phyloP scores from a whole-genome alignment of 2,888 invertebrate genomes.

The Chymomyza amoena region DNA sequence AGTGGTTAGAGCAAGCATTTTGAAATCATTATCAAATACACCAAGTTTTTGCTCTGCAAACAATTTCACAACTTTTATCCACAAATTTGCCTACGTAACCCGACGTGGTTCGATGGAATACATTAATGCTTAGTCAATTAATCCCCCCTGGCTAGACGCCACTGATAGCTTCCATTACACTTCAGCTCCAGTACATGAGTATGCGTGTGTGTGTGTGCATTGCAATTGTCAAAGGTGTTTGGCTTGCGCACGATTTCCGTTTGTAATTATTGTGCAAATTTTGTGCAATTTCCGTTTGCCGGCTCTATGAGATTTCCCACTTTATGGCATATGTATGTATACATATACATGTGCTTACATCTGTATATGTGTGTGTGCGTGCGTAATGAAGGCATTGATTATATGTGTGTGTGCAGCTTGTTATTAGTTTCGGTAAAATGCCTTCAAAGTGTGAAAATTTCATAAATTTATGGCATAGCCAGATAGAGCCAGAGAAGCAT shows the following conservation, averaged over 20 bases:
- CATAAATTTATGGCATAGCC: conserved; percentile 4
- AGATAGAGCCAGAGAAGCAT: not conserved
- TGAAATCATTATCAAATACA: too few relatives aligned
- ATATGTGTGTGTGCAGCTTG: conserved; percentile 15
- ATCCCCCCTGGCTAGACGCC: too few relatives aligned
- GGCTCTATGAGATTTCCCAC: conserved; percentile 47
- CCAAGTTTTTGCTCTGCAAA: too few relatives aligned
- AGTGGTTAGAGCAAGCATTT: too few relatives aligned
- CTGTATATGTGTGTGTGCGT: not conserved
- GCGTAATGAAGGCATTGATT: conserved; percentile 44
- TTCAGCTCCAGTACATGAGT: not conserved
- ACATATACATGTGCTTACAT: not conserved
- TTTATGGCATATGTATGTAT: conserved; percentile 45
- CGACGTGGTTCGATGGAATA: too few relatives aligned
- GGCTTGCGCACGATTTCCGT: conserved; percentile 59
- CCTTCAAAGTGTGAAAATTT: conserved; percentile 44
- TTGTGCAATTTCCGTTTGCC: conserved; percentile 54
- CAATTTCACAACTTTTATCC: too few relatives aligned
- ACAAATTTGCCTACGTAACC: too few relatives aligned
- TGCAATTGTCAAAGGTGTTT: conserved; percentile 54
- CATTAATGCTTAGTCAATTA: too few relatives aligned
- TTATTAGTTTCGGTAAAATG: conserved; percentile 28
- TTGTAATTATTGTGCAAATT: conserved; percentile 64
- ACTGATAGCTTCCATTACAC: not conserved
- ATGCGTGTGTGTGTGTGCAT: conserved; percentile 1